phyloP scores from a whole-genome alignment of 2,113 vertebrate species.

The Sphaerodactylus townsendi region DNA sequence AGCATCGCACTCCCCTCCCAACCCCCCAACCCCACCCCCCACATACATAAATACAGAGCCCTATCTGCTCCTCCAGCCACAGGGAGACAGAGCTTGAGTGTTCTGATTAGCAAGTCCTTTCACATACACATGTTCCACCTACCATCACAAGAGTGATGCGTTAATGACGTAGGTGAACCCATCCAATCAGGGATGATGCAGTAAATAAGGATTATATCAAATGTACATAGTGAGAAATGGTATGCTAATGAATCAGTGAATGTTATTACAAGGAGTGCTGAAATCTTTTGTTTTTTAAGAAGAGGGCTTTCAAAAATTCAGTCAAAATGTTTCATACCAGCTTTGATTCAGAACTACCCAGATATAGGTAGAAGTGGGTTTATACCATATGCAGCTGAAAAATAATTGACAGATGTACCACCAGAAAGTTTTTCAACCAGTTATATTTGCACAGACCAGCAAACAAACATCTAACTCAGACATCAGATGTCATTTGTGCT shows the following conservation, averaged over 20 bases:
- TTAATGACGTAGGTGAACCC: not conserved
- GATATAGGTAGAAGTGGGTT: not conserved
- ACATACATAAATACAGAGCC: too few species aligned
- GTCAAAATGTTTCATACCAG: not conserved
- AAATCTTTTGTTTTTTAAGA: not conserved
- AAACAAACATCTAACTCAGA: not conserved
- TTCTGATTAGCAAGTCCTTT: too few species aligned
- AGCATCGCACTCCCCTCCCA: too few species aligned
- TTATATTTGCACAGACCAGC: not conserved
- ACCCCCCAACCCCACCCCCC: too few species aligned
- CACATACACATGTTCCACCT: too few species aligned
- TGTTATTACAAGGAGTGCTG: not conserved
- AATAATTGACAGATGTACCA: not conserved
- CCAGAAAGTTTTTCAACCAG: not conserved
- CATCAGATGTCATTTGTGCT: conserved; percentile 21
- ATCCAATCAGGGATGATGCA: not conserved
- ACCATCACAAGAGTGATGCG: too few species aligned
- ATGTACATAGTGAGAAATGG: not conserved
- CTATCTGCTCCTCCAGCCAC: too few species aligned
- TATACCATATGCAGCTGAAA: not conserved
- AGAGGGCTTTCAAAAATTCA: too few species aligned
- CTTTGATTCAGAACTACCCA: not conserved
- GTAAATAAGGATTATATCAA: not conserved
- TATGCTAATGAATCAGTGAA: not conserved
- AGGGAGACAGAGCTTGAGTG: too few species aligned